Base-by-base conservation (phyloP, 2,888 invertebrate genomes). In the Rugalucina vietnamica region DNA sequence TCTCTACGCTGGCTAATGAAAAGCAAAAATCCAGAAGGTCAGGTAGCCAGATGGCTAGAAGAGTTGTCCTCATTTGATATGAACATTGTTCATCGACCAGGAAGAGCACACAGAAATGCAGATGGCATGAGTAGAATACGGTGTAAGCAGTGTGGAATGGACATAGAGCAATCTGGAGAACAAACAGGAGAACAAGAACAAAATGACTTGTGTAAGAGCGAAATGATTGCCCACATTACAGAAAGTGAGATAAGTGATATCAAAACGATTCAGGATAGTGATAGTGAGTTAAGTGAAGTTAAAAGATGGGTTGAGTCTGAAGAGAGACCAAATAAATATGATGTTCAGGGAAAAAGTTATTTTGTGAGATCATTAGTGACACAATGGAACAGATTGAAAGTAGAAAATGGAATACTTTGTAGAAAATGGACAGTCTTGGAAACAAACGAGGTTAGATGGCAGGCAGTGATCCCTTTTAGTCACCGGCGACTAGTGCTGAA, bases 401-500 rank as follows among this genome's bases (percentile, higher is more conserved):
- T 76, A 34, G 39, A 65, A 18, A 37, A 76, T n/a, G 76, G 76
- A 24, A 27, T 76, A 12, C 65, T 76, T 21, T 21, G n/a, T 14
- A 34, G 65, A 34, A 24, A 50, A 27, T 82, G 70, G 69, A 75
- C 78, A 1, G 27, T 57, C n/a, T 57, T 65, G 27, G 69, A 65
- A 18, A 70, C 71, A 4, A 74, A 49, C 12, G 36, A 32, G 21
- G 69, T 69, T 8, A 24, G 29, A 21, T 54, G 69, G 18, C 82
- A 82, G 50, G 69, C 32, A 8, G 49, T 79, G 27, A 70, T 79
- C n/a, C n/a, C n/a, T n/a, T 24, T 69, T 21, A 29, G 24, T n/a
- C 60, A 82, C 21, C 27, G 82, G 1, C 75, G 81, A 32, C 14
- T 27, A 34, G 65, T 76, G 29, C 27, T 81, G 32, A 24, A 76